Evolutionary conservation across 2,113 vertebrate species (phyloP).

Genomic region (Caracal caracal): DNA sequence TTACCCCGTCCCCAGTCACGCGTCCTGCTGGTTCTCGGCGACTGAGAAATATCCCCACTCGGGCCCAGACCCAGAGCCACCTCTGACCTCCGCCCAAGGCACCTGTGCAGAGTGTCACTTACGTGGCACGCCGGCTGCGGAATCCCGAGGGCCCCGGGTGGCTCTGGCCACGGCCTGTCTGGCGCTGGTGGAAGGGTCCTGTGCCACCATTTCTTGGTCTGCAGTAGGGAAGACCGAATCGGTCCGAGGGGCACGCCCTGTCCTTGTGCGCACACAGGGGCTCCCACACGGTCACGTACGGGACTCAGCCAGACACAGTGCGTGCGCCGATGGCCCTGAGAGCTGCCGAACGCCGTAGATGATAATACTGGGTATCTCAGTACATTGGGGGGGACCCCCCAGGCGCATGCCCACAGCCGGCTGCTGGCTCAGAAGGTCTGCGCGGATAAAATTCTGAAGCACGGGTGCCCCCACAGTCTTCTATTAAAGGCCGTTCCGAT

Average conservation of each 20-base stretch:
- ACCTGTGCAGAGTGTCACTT: not conserved
- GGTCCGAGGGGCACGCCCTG: not conserved
- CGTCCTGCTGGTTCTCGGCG: not conserved
- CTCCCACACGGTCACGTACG: accelerated
- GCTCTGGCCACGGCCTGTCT: accelerated
- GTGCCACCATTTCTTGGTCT: not conserved
- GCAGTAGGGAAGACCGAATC: not conserved
- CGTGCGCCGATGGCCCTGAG: not conserved
- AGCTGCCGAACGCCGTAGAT: no score
- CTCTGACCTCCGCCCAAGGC: not conserved
- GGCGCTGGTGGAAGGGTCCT: not conserved
- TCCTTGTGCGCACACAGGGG: not conserved
- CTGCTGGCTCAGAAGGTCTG: not conserved
- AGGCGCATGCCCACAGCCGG: not conserved
- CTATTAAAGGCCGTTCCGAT: not conserved
- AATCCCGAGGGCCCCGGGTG: accelerated
- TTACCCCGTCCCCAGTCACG: no score
- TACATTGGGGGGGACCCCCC: no score
- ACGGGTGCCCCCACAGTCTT: not conserved
- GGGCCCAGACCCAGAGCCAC: not conserved
- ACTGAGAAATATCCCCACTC: not conserved
- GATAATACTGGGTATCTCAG: no score
- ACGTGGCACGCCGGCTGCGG: not conserved
- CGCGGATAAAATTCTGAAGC: no score
- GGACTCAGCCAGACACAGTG: not conserved